Percentiles rank a stretch among this genome's conserved stretches.
Evolutionary conservation across 2,113 vertebrate genomes (phyloP).

Genomic region (Pachyramphus minor): DNA sequence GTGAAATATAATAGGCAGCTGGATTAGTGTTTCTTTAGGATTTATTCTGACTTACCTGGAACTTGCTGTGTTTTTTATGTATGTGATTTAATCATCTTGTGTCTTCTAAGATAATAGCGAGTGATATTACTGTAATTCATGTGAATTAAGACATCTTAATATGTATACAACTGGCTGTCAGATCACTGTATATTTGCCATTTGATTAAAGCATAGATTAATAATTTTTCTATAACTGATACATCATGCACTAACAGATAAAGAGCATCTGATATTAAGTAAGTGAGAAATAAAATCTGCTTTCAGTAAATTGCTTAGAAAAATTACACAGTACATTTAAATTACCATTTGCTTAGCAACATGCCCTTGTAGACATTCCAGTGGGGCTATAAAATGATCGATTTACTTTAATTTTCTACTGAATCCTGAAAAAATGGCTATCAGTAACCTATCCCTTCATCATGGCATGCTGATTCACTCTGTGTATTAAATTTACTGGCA

Average conservation of each 20-base stretch:
- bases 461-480: constrained; percentile 80
- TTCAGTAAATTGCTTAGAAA: constrained; percentile 84
- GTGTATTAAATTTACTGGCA: constrained; percentile 87
- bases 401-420: constrained; percentile 88
- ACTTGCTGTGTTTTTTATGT: constrained; percentile 40
- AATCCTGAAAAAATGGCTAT: constrained; percentile 81
- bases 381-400: constrained; percentile 86
- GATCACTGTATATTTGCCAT: constrained; percentile 39
- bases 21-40: constrained; percentile 44
- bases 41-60: constrained; percentile 52
- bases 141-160: constrained; percentile 63
- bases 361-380: constrained; percentile 80
- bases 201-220: constrained; percentile 79
- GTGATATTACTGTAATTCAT: constrained; percentile 26
- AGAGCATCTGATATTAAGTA: constrained; percentile 79
- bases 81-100: constrained; percentile 46
- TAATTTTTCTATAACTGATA: constrained; percentile 81
- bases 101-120: constrained; percentile 61
- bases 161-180: constrained; percentile 55
- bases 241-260: constrained; percentile 77
- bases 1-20: constrained; percentile 37
- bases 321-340: constrained; percentile 86
- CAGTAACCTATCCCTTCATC: constrained; percentile 83
- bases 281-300: constrained; percentile 80
- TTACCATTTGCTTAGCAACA: constrained; percentile 90